A percentile compares a stretch with the other conserved stretches of the same genome.
Evolutionary conservation across 2,113 vertebrate species (phyloP).

Genomic region (Amphilophus citrinellus): DNA sequence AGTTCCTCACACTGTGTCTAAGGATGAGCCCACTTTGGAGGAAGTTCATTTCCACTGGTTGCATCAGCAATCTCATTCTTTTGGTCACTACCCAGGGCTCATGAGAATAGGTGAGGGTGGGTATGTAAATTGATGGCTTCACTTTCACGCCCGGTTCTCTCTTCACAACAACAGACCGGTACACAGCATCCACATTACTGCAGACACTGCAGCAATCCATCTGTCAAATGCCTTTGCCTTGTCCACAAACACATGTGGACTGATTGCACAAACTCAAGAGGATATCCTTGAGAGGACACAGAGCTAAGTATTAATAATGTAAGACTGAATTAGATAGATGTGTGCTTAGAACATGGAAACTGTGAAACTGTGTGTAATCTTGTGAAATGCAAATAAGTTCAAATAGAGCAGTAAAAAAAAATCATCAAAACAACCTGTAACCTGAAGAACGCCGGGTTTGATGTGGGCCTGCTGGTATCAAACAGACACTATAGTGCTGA

Average conservation of each 20-base stretch:
- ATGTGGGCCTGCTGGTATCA: not conserved
- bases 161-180: not conserved
- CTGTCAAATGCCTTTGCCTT: not conserved
- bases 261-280: not conserved
- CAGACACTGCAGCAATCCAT: not conserved
- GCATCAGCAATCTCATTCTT: not conserved
- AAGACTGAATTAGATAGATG: not conserved
- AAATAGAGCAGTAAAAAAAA: not conserved
- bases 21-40: not conserved
- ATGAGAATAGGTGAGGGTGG: not conserved
- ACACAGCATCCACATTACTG: not conserved
- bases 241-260: not conserved
- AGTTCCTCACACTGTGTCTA: no score
- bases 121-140: not conserved
- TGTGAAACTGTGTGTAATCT: not conserved
- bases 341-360: not conserved
- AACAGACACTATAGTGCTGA: not conserved
- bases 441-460: not conserved
- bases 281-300: not conserved
- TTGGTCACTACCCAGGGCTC: not conserved
- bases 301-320: not conserved
- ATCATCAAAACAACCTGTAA: not conserved
- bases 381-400: not conserved
- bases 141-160: not conserved
- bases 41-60: conserved; percentile 1